A percentile compares a stretch with the other conserved stretches of the same genome.
Conservation (phyloP, 2,888 invertebrate species). For the Drosophila eohydei region DNA sequence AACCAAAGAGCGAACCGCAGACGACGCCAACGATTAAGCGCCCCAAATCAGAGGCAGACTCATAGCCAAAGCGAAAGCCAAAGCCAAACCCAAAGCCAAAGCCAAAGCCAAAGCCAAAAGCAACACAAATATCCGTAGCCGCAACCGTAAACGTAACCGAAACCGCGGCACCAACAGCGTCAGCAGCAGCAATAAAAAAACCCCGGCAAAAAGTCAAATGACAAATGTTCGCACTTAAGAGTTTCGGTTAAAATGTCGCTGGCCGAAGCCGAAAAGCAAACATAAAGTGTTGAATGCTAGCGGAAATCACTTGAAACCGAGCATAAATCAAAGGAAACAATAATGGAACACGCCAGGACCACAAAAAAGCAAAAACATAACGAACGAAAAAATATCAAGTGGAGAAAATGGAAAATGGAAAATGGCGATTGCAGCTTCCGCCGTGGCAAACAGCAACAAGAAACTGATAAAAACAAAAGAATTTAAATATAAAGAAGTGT, state of each 20-base stretch:
- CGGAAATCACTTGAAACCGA: constrained; percentile 80
- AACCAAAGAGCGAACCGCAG: constrained; percentile 46
- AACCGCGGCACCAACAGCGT: constrained; percentile 28
- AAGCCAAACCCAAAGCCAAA: constrained; percentile 31
- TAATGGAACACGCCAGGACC: constrained; percentile 55
- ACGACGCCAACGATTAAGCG: constrained; percentile 75
- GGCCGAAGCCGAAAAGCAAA: constrained; percentile 51
- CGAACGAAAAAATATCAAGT: constrained; percentile 20
- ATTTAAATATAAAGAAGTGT: constrained; percentile 27
- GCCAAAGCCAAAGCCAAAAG: constrained; percentile 30
- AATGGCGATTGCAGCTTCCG: constrained; percentile 61
- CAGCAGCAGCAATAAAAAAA: constrained; percentile 25
- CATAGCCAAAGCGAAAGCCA: constrained; percentile 22
- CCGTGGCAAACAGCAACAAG: constrained; percentile 16
- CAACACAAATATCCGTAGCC: constrained; percentile 37
- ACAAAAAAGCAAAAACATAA: constrained; percentile 30
- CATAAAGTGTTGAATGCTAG: constrained; percentile 73
- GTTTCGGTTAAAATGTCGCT: constrained; percentile 27
- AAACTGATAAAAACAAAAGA: constrained; percentile 36
- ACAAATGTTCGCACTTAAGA: constrained; percentile 65
- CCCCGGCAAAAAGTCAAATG: constrained; percentile 56
- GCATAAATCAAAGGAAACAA: constrained; percentile 77
- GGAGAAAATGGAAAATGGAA: constrained; percentile 40
- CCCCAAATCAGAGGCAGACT: constrained; percentile 69
- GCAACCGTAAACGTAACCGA: constrained; percentile 38